A percentile compares a stretch with the other conserved stretches of the same genome.
Evolutionary conservation across 2,888 invertebrate genomes (phyloP).

Genomic region (Coleophora flavipennella): DNA sequence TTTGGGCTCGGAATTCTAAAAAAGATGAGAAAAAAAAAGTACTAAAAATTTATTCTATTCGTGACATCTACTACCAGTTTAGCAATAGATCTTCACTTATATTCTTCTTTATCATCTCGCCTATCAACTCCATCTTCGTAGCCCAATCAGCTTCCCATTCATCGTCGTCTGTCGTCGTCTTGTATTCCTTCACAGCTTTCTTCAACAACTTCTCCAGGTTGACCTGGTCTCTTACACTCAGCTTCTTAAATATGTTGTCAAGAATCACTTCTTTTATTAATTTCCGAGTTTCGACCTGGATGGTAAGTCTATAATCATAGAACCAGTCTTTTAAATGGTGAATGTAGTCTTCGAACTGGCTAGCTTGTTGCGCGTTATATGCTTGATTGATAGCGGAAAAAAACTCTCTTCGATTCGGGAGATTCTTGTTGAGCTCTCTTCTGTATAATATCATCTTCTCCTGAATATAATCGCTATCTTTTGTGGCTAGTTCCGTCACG

Average conservation of each 20-base stretch:
- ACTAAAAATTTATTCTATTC: too few relatives aligned
- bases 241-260: conserved; percentile 13
- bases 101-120: too few relatives aligned
- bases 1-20: too few relatives aligned
- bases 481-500: conserved; percentile 24
- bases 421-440: conserved; percentile 18
- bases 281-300: conserved; percentile 21
- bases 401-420: conserved; percentile 23
- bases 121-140: neutral
- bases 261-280: conserved; percentile 22
- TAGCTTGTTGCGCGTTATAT: conserved; percentile 30
- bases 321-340: conserved; percentile 22
- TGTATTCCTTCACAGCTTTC: too few relatives aligned
- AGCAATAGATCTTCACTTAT: too few relatives aligned
- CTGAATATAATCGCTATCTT: conserved; percentile 25
- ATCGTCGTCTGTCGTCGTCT: neutral
- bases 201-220: neutral
- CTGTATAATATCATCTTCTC: conserved; percentile 23
- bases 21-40: too few relatives aligned
- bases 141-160: neutral
- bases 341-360: conserved; percentile 37
- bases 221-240: conserved; percentile 7
- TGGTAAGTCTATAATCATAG: conserved; percentile 15
- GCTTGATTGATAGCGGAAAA: conserved; percentile 32
- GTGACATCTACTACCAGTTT: too few relatives aligned